These are phyloP conservation scores for Anoplophora glabripennis DNA, from an alignment of 1,140 invertebrate species.

Conservation along the genomic window DNA sequence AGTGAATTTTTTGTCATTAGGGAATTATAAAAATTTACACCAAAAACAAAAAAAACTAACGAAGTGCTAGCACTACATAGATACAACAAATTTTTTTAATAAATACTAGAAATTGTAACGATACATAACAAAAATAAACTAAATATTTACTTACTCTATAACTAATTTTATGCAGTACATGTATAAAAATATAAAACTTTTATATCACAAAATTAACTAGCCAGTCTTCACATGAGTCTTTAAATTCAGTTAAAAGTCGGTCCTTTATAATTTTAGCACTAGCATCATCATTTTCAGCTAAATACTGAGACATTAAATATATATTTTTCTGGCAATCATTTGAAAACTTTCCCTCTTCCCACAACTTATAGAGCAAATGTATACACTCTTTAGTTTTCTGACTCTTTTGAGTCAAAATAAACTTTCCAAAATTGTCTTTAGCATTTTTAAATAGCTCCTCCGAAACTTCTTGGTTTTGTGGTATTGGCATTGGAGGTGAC, in stretches of 20 bases:
- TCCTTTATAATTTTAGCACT: slow-evolving; percentile 13
- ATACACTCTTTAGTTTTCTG: slow-evolving; percentile 19
- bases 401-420: slow-evolving; percentile 12
- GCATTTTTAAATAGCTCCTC: slow-evolving; percentile 18
- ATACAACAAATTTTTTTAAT: no score
- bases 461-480: slow-evolving; percentile 1
- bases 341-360: slow-evolving; percentile 25
- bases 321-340: slow-evolving; percentile 19
- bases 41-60: no score
- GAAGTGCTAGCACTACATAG: no score
- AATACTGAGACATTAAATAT: slow-evolving; percentile 2
- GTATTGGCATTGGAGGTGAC: background rate
- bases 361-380: slow-evolving; percentile 18
- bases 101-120: background rate
- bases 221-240: slow-evolving; percentile 22
- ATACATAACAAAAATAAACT: background rate
- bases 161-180: background rate
- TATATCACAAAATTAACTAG: slow-evolving; percentile 15
- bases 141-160: background rate
- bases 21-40: no score
- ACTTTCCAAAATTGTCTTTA: slow-evolving; percentile 19
- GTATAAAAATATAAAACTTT: background rate
- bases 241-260: slow-evolving; percentile 17
- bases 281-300: slow-evolving; percentile 10
- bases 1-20: no score